phyloP scores from a whole-genome alignment of 1,140 invertebrate species.

The Tetramorium simillimum region DNA sequence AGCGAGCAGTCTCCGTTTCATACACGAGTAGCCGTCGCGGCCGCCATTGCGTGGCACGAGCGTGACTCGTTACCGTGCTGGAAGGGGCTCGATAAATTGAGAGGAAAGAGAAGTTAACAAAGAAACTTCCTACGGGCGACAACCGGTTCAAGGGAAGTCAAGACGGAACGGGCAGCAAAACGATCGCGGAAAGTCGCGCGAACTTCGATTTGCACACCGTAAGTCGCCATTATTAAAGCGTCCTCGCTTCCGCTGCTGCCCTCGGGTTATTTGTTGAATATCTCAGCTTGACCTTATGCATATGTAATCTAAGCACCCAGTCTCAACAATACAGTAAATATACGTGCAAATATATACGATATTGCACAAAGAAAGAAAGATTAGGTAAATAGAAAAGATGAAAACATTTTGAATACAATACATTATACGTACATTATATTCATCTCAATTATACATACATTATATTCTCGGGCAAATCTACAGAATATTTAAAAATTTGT shows the following conservation, averaged over 20 bases:
- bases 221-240: conserved; percentile 33
- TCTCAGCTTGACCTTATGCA: not conserved
- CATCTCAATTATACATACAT: no score
- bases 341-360: not conserved
- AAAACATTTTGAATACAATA: not conserved
- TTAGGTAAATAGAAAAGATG: not conserved
- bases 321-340: not conserved
- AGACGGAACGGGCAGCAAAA: conserved; percentile 6
- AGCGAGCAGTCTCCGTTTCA: conserved; percentile 28
- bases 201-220: conserved; percentile 46
- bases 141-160: conserved; percentile 49
- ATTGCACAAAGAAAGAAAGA: not conserved
- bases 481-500: not conserved
- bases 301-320: not conserved
- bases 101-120: conserved; percentile 52
- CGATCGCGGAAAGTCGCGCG: conserved; percentile 23
- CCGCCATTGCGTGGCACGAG: conserved; percentile 47
- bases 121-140: conserved; percentile 24
- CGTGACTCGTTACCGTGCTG: conserved; percentile 29
- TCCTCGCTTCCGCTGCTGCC: not conserved
- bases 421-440: not conserved
- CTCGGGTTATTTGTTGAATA: not conserved
- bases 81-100: conserved; percentile 44
- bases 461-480: not conserved
- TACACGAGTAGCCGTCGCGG: conserved; percentile 29